These are phyloP conservation scores for Clamator glandarius DNA, from an alignment of 2,797 vertebrate species.

Conservation along the genomic window DNA sequence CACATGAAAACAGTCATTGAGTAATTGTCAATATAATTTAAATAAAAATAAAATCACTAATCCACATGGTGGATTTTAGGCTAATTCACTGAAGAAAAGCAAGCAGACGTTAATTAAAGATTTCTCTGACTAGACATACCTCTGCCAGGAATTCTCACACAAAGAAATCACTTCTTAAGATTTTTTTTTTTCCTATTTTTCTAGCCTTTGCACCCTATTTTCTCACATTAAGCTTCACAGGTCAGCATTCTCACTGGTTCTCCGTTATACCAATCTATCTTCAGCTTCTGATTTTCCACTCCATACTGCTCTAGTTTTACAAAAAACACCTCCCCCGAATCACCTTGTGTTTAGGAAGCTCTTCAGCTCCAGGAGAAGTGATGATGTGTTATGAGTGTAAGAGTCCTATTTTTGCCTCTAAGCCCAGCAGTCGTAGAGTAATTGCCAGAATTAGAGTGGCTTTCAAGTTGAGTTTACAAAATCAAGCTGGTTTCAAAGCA, in stretches of 20 bases:
- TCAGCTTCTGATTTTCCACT: neutral
- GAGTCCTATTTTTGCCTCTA: neutral
- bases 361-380: neutral
- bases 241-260: neutral
- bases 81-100: neutral
- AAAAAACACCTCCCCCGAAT: neutral
- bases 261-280: neutral
- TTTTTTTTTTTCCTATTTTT: neutral
- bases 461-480: slow-evolving; percentile 58
- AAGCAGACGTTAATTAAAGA: slow-evolving; percentile 23
- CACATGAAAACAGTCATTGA: neutral
- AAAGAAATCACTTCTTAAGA: neutral
- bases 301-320: neutral
- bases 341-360: neutral
- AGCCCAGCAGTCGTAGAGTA: slow-evolving; percentile 10
- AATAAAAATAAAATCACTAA: neutral
- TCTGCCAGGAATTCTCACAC: neutral
- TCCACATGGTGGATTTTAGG: neutral
- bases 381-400: neutral
- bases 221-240: neutral
- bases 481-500: slow-evolving; percentile 51
- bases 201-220: neutral
- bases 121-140: neutral
- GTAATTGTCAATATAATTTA: slow-evolving; percentile 6
- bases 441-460: slow-evolving; percentile 24